phyloP scores from a whole-genome alignment of 2,888 invertebrate species.

The Scaptomyza parva region DNA sequence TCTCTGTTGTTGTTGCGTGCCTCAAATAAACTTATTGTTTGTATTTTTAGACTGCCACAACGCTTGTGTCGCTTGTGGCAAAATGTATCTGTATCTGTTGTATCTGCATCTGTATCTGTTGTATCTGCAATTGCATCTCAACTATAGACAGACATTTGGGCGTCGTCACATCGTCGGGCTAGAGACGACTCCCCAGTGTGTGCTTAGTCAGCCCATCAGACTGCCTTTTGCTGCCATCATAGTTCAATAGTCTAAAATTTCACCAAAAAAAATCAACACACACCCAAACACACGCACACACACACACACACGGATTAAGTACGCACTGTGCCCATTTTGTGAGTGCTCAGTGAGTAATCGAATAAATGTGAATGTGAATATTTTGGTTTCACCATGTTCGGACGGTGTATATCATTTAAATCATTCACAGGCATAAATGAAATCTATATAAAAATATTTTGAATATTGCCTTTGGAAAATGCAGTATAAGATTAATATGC shows the following conservation, averaged over 20 bases:
- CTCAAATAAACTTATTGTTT: conserved; percentile 63
- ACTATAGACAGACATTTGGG: conserved; percentile 67
- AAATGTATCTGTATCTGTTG: conserved; percentile 6
- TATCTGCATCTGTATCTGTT: conserved; percentile 18
- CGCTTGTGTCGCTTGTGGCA: conserved; percentile 32
- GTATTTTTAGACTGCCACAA: conserved; percentile 61
- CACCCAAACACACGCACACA: conserved; percentile 28
- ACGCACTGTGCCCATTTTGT: conserved; percentile 64
- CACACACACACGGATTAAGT: conserved; percentile 53
- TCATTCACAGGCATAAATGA: conserved; percentile 46
- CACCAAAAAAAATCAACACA: conserved; percentile 46
- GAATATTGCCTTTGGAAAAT: no score
- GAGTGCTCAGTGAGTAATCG: conserved; percentile 68
- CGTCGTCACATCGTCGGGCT: conserved; percentile 58
- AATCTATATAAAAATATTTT: no score
- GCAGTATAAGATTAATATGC: no score
- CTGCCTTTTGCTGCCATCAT: conserved; percentile 53
- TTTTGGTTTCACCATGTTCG: conserved; percentile 18
- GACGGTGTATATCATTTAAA: conserved; percentile 28
- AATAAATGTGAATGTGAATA: conserved; percentile 44
- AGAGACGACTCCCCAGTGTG: conserved; percentile 30
- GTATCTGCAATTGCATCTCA: conserved; percentile 19
- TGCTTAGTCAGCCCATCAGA: conserved; percentile 49
- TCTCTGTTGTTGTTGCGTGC: conserved; percentile 48
- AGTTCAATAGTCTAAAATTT: conserved; percentile 77